Conservation (phyloP, 1,140 invertebrate genomes). For the Brachionus rubens region DNA sequence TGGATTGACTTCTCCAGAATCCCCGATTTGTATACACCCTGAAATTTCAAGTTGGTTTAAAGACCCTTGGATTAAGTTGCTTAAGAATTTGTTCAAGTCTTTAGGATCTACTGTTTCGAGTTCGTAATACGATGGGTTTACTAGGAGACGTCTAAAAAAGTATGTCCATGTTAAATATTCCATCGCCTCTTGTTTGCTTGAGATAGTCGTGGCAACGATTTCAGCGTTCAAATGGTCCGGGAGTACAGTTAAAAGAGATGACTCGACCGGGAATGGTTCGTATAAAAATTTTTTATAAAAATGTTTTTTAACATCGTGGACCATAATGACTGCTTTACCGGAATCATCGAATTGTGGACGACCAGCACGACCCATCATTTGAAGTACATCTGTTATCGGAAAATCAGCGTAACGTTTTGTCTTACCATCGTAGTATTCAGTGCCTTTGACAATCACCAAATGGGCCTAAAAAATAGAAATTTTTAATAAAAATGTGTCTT, state of each 20-base stretch:
- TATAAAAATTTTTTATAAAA: conserved; percentile 99
- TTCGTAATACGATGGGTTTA: conserved; percentile 71
- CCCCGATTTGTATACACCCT: conserved; percentile 40
- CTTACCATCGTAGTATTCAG: conserved; percentile 97
- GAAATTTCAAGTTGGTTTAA: not conserved
- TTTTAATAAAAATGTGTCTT: conserved; percentile 97
- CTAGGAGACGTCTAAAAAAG: conserved; percentile 84
- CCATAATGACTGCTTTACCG: conserved; percentile 90
- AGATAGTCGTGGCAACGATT: conserved; percentile 85
- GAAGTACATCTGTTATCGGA: conserved; percentile 90
- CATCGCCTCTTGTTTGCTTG: conserved; percentile 83
- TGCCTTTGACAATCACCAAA: conserved; percentile 69
- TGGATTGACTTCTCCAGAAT: conserved; percentile 68
- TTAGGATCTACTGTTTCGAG: conserved; percentile 27
- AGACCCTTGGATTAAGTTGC: conserved; percentile 25
- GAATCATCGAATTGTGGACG: conserved; percentile 91
- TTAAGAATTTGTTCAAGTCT: conserved; percentile 45
- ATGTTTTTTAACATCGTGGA: conserved; percentile 96
- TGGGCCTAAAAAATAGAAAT: conserved; percentile 77
- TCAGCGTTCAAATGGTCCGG: conserved; percentile 97
- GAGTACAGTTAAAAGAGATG: conserved; percentile 78
- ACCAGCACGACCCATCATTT: conserved; percentile 98
- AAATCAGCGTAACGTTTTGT: conserved; percentile 94
- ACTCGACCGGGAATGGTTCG: conserved; percentile 98
- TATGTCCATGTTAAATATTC: conserved; percentile 99